Conservation (phyloP, 2,113 vertebrate species). For the Orycteropus afer region DNA sequence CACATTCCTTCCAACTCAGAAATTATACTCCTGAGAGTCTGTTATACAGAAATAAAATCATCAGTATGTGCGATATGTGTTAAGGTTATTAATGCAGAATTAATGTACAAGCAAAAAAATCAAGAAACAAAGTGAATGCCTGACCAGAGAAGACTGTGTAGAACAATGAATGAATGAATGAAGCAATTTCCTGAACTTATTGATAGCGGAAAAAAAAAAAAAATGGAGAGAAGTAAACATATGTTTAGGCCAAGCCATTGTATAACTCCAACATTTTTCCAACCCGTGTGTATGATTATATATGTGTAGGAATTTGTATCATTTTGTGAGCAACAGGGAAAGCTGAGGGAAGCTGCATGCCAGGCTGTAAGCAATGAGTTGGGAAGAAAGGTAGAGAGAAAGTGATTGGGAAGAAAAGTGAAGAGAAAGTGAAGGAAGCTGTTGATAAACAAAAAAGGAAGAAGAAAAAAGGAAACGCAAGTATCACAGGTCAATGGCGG, state of each 20-base stretch:
- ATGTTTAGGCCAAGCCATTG: no score
- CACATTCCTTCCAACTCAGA: conserved; percentile 22
- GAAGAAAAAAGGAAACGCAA: no score
- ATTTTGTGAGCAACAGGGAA: not conserved
- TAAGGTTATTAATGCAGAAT: conserved; percentile 1
- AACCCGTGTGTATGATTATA: not conserved
- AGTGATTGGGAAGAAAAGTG: not conserved
- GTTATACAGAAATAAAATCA: conserved; percentile 21
- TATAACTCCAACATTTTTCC: no score
- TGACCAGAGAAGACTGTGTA: not conserved
- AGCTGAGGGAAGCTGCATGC: not conserved
- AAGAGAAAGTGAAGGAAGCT: not conserved
- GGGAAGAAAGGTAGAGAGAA: not conserved
- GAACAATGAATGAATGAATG: not conserved
- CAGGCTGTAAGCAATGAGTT: not conserved
- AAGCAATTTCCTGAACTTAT: not conserved
- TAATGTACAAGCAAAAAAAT: not conserved
- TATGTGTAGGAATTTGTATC: not conserved
- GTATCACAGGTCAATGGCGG: not conserved
- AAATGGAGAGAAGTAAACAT: not conserved
- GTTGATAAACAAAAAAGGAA: not conserved
- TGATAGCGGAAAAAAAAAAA: not conserved
- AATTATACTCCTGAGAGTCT: conserved; percentile 12
- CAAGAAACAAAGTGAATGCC: not conserved
- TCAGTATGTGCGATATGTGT: not conserved